Conservation (phyloP, 2,113 vertebrate genomes). For the Typhlomys cinereus region DNA sequence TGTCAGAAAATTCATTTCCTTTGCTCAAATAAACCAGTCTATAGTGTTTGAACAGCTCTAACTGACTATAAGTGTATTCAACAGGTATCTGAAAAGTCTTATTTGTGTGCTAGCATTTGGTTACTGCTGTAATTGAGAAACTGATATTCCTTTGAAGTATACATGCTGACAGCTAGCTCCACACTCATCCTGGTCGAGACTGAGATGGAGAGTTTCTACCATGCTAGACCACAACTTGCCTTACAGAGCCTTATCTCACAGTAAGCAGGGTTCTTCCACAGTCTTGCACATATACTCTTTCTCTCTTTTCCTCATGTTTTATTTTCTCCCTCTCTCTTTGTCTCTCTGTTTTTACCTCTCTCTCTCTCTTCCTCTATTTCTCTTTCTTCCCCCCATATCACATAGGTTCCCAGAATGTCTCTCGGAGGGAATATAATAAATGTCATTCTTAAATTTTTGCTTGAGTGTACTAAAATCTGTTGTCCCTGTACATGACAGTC, state of each 20-base stretch:
- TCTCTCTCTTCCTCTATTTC: rapidly evolving
- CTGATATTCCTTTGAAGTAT: not conserved
- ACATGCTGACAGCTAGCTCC: rapidly evolving
- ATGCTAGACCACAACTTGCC: rapidly evolving
- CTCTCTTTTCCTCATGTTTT: too few relatives aligned
- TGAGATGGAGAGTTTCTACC: rapidly evolving
- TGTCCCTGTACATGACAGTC: not conserved
- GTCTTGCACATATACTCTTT: rapidly evolving
- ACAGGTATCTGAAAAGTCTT: not conserved
- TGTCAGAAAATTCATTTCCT: not conserved
- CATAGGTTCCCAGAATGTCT: not conserved
- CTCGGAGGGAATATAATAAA: not conserved
- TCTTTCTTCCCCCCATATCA: not conserved
- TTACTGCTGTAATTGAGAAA: not conserved
- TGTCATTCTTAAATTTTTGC: not conserved
- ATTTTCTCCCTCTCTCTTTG: not conserved
- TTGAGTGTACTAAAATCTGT: not conserved
- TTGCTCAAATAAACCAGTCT: not conserved
- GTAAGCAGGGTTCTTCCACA: not conserved
- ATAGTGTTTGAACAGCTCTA: not conserved
- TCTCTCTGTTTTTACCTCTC: not conserved
- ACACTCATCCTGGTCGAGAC: rapidly evolving
- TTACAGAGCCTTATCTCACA: rapidly evolving
- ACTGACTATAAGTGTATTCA: not conserved
- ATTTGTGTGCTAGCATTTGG: not conserved